Percentiles rank a stretch among this genome's conserved stretches.
Conservation (phyloP, 2,888 invertebrate genomes). For the Mantis religiosa region DNA sequence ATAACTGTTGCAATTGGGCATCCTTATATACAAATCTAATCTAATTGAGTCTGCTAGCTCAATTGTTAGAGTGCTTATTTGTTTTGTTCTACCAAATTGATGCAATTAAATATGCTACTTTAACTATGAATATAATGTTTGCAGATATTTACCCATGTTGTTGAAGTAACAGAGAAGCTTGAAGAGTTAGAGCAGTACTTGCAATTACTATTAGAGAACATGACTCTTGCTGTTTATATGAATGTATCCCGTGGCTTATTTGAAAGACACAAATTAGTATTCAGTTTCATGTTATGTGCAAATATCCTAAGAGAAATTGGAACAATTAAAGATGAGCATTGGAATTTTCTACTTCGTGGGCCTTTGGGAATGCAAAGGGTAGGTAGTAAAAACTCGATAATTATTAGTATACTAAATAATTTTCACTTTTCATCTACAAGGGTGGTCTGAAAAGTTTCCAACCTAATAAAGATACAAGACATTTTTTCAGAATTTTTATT, state of each 20-base stretch:
- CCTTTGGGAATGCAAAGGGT: slow-evolving; percentile 41
- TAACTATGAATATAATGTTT: slow-evolving; percentile 26
- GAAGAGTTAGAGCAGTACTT: slow-evolving; percentile 64
- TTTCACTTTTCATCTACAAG: too few species aligned
- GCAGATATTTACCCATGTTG: slow-evolving; percentile 76
- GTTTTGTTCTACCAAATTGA: slow-evolving; percentile 5
- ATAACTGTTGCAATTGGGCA: too few species aligned
- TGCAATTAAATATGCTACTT: background rate
- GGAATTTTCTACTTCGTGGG: slow-evolving; percentile 77
- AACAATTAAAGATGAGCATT: slow-evolving; percentile 58
- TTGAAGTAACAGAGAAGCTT: slow-evolving; percentile 67
- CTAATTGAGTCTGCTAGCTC: too few species aligned
- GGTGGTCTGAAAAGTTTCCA: too few species aligned
- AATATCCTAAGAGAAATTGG: slow-evolving; percentile 66
- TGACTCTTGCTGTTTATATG: slow-evolving; percentile 75
- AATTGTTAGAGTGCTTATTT: slow-evolving; percentile 31
- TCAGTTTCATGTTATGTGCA: slow-evolving; percentile 76
- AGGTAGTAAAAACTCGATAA: background rate
- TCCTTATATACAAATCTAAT: too few species aligned
- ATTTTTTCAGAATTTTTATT: too few species aligned
- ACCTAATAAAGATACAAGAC: too few species aligned
- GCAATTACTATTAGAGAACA: slow-evolving; percentile 66
- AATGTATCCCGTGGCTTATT: slow-evolving; percentile 88
- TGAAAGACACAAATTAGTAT: slow-evolving; percentile 85
- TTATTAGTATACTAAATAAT: background rate